phyloP scores from a whole-genome alignment of 1,140 invertebrate genomes.

The Cryptotermes secundus region DNA sequence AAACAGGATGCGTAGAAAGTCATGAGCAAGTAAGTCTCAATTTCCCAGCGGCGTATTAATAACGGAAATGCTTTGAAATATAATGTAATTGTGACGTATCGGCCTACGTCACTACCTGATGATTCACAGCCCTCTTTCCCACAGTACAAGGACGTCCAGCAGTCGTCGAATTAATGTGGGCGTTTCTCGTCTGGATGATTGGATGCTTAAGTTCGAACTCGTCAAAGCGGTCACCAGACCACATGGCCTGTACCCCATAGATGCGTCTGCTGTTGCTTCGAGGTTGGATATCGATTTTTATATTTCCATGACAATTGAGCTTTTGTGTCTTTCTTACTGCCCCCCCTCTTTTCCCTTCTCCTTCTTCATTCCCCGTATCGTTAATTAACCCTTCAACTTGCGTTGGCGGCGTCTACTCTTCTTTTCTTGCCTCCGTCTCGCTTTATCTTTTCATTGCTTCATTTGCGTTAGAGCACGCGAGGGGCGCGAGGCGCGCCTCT shows the following conservation, averaged over 20 bases:
- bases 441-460: not conserved
- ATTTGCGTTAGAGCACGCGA: not conserved
- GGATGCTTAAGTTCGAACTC: too few species aligned
- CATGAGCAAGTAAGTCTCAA: too few species aligned
- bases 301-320: conserved; percentile 10
- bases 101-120: too few species aligned
- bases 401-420: not conserved
- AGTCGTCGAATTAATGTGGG: too few species aligned
- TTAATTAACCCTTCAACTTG: conserved; percentile 4
- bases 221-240: too few species aligned
- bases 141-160: too few species aligned
- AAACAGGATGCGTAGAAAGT: too few species aligned
- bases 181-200: too few species aligned
- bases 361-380: not conserved
- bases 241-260: not conserved
- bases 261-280: not conserved
- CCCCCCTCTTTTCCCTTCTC: not conserved
- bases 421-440: not conserved
- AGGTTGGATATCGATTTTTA: not conserved
- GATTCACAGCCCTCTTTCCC: too few species aligned
- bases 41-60: too few species aligned
- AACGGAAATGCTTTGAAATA: too few species aligned
- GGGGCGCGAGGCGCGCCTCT: not conserved
- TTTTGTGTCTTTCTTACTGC: not conserved
- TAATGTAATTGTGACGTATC: too few species aligned